Percentiles rank a stretch among this genome's conserved stretches.
phyloP scores from a whole-genome alignment of 2,888 invertebrate genomes.

The Arctia plantaginis region DNA sequence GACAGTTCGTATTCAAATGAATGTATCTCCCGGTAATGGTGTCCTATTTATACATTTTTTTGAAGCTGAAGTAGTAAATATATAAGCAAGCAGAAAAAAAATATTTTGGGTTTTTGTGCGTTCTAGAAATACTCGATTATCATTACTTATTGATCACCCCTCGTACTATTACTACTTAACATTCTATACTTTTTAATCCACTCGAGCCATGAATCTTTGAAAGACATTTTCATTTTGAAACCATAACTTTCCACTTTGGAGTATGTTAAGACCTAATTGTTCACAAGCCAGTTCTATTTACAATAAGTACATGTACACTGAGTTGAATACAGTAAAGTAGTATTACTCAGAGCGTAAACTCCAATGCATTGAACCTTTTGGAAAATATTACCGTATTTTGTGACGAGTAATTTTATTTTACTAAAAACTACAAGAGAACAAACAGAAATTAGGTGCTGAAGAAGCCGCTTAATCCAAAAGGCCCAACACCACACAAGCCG shows the following conservation, averaged over 20 bases:
- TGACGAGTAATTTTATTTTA: neutral
- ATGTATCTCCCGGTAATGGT: too few relatives aligned
- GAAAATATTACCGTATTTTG: neutral
- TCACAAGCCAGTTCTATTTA: neutral
- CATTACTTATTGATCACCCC: too few relatives aligned
- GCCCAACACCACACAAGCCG: too few relatives aligned
- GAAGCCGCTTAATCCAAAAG: too few relatives aligned
- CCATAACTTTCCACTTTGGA: slow-evolving; percentile 10
- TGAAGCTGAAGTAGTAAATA: too few relatives aligned
- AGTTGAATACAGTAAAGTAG: neutral
- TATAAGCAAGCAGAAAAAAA: too few relatives aligned
- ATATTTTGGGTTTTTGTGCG: too few relatives aligned
- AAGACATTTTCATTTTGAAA: neutral
- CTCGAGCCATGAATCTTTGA: neutral
- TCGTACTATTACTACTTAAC: too few relatives aligned
- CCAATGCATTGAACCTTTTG: slow-evolving; percentile 5
- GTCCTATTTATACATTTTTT: too few relatives aligned
- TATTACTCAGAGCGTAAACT: slow-evolving; percentile 1
- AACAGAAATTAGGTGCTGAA: neutral
- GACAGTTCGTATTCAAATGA: too few relatives aligned
- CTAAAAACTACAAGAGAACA: neutral
- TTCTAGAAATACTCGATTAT: too few relatives aligned
- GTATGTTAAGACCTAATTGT: neutral
- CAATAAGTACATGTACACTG: neutral
- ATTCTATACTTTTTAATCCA: neutral